Evolutionary conservation across 2,113 vertebrate species (phyloP).

Genomic region (Scomber scombrus): DNA sequence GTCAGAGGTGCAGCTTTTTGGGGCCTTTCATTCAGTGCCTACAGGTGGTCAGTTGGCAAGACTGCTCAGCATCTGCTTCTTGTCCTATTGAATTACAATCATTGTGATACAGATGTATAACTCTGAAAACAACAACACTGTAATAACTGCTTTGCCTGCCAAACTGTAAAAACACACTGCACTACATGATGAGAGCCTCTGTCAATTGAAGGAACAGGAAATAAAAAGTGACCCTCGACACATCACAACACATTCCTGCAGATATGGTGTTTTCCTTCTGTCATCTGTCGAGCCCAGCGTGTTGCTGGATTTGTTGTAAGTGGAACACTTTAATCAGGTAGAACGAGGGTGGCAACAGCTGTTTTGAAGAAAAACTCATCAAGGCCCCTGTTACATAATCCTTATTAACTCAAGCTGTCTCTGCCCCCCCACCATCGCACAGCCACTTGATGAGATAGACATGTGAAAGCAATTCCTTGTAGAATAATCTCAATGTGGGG

Average conservation of each 20-base stretch:
- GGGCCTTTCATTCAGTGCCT: slow-evolving; percentile 1
- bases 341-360: slow-evolving; percentile 75
- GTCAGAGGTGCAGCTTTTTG: slow-evolving; percentile 36
- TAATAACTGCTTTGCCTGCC: background rate
- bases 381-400: slow-evolving; percentile 77
- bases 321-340: slow-evolving; percentile 80
- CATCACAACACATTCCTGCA: slow-evolving; percentile 1
- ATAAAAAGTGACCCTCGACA: slow-evolving; percentile 11
- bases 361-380: slow-evolving; percentile 84
- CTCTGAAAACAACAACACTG: background rate
- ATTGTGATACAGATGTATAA: background rate
- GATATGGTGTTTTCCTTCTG: slow-evolving; percentile 25
- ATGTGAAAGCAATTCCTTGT: slow-evolving; percentile 44
- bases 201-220: slow-evolving; percentile 19
- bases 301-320: slow-evolving; percentile 67
- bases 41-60: slow-evolving; percentile 41
- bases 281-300: slow-evolving; percentile 35
- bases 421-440: slow-evolving; percentile 9
- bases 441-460: slow-evolving; percentile 70
- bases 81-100: background rate
- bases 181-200: background rate
- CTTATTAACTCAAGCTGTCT: slow-evolving; percentile 79
- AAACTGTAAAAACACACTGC: background rate
- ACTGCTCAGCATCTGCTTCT: slow-evolving; percentile 41
- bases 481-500: slow-evolving; percentile 34